These are phyloP conservation scores for Phortica okadai DNA, from an alignment of 2,888 invertebrate genomes.

Conservation along the genomic window DNA sequence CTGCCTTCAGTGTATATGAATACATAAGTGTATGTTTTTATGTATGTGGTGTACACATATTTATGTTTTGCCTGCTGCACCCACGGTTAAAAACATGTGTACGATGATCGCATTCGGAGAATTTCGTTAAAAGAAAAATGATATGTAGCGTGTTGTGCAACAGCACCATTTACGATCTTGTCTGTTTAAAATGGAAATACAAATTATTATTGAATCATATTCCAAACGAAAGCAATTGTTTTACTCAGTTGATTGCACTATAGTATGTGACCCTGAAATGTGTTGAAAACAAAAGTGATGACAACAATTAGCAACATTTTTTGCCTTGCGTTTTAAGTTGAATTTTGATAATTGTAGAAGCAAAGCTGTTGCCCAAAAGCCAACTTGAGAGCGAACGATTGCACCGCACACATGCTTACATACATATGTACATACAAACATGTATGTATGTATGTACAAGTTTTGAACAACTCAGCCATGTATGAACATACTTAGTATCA, in stretches of 20 bases:
- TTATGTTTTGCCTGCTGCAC: conserved; percentile 25
- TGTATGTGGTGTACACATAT: not conserved
- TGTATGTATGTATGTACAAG: not conserved
- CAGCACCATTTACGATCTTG: not conserved
- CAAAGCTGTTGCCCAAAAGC: not conserved
- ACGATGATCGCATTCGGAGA: conserved; percentile 8
- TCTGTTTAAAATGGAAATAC: conserved; percentile 13
- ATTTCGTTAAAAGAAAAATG: conserved; percentile 3
- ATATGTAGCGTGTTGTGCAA: conserved; percentile 7
- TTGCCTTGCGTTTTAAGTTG: not conserved
- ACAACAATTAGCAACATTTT: not conserved
- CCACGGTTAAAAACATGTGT: conserved; percentile 14
- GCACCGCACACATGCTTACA: not conserved
- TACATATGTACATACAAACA: not conserved
- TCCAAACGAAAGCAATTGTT: not conserved
- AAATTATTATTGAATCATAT: not conserved
- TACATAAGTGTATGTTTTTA: not conserved
- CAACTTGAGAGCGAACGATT: too few relatives aligned
- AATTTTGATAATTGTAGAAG: not conserved
- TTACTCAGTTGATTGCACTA: not conserved
- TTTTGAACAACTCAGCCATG: not conserved
- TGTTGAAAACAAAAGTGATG: conserved; percentile 12
- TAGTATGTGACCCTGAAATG: not conserved
- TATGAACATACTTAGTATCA: not conserved
- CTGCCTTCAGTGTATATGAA: not conserved